A percentile compares a stretch with the other conserved stretches of the same genome.
Evolutionary conservation across 2,797 vertebrate species (phyloP).

Genomic region (Pipistrellus pipistrellus): DNA sequence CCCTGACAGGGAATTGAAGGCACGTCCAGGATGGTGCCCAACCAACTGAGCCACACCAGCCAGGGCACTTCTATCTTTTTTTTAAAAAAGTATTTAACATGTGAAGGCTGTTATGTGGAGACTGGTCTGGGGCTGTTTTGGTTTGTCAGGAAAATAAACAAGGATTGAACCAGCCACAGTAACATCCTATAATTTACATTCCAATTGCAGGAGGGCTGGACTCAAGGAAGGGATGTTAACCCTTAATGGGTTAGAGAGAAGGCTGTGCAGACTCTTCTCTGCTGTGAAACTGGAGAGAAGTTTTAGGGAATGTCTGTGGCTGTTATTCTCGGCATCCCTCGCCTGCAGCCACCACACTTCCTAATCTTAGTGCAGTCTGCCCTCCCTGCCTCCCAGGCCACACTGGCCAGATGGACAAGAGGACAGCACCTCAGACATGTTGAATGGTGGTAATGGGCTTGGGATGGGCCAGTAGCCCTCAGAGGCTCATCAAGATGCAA

Average conservation of each 20-base stretch:
- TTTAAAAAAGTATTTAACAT: neutral
- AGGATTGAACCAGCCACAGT: neutral
- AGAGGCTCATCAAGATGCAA: neutral
- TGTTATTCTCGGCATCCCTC: neutral
- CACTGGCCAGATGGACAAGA: neutral
- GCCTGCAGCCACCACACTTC: neutral
- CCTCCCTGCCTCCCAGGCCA: rapidly evolving
- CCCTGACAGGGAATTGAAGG: neutral
- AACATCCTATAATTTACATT: neutral
- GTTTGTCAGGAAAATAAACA: constrained; percentile 45
- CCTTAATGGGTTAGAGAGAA: neutral
- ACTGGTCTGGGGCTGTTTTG: neutral
- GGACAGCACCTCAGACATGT: rapidly evolving
- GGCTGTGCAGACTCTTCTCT: neutral
- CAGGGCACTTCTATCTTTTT: neutral
- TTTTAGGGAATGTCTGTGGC: neutral
- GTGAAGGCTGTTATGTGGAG: neutral
- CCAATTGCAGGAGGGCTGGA: neutral
- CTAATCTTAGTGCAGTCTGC: neutral
- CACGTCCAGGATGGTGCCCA: neutral
- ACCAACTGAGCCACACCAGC: neutral
- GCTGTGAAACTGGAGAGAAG: neutral
- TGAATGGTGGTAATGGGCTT: neutral
- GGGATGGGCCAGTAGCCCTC: no score
- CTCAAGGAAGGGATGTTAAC: neutral